Conservation (phyloP, 2,113 vertebrate genomes). For the Heterocephalus glaber region DNA sequence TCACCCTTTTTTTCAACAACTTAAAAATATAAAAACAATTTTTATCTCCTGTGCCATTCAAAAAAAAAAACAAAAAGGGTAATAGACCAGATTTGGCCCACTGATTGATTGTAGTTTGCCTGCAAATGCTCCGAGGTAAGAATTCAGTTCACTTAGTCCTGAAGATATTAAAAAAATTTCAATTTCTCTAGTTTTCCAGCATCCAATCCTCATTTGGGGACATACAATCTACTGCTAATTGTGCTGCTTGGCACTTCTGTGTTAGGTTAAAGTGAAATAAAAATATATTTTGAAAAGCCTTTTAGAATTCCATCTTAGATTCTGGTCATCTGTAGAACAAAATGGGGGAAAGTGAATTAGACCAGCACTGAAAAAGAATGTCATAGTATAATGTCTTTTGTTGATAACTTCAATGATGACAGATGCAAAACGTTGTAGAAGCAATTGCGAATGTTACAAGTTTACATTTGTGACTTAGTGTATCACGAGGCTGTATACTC, state of each 20-base stretch:
- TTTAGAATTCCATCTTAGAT: neutral
- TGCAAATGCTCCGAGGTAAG: neutral
- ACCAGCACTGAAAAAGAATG: neutral
- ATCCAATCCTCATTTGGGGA: neutral
- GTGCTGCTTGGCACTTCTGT: neutral
- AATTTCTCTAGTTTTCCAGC: neutral
- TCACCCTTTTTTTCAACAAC: neutral
- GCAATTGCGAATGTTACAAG: neutral
- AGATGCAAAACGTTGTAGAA: neutral
- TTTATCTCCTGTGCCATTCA: neutral
- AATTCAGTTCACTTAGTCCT: neutral
- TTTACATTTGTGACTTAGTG: neutral
- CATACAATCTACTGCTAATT: neutral
- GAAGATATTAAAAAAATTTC: neutral
- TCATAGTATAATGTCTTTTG: neutral
- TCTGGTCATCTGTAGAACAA: neutral
- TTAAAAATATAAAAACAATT: neutral
- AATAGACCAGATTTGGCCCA: neutral
- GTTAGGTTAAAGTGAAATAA: neutral
- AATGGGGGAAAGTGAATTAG: neutral
- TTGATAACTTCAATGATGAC: neutral
- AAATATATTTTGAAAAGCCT: slow-evolving; percentile 17
- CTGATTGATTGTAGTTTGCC: neutral
- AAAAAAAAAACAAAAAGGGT: neutral
- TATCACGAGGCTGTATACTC: neutral